Evolutionary conservation across 1,140 invertebrate genomes (phyloP).

Genomic region (Tyrophagus putrescentiae): DNA sequence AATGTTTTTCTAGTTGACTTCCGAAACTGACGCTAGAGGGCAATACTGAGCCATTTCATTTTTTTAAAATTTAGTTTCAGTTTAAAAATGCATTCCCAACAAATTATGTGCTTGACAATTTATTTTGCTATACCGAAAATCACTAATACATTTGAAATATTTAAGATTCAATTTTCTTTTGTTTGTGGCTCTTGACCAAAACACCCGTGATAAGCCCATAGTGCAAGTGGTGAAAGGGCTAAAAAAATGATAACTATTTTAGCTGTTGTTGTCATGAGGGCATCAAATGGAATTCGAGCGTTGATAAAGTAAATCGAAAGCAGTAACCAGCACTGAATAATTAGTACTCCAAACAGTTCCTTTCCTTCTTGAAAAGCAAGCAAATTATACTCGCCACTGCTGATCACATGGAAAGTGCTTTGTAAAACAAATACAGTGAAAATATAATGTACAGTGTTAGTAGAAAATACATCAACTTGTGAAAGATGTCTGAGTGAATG

Average conservation of each 20-base stretch:
- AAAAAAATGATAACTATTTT: constrained; percentile 14
- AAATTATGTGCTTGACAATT: too few species aligned
- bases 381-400: background rate
- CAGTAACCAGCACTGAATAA: constrained; percentile 9
- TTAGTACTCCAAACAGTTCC: constrained; percentile 17
- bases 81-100: too few species aligned
- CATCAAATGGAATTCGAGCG: constrained; percentile 7
- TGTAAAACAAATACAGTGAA: background rate
- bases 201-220: constrained; percentile 18
- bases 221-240: background rate
- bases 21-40: too few species aligned
- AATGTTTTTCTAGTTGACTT: too few species aligned
- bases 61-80: too few species aligned
- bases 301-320: constrained; percentile 17
- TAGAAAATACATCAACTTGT: background rate
- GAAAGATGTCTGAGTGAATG: background rate
- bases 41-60: too few species aligned
- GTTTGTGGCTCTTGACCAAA: background rate
- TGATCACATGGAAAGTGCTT: background rate
- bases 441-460: constrained; percentile 7
- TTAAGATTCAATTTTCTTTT: background rate
- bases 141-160: background rate
- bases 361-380: constrained; percentile 16
- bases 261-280: background rate
- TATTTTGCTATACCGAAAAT: background rate